Percentiles rank a stretch among this genome's conserved stretches.
phyloP scores from a whole-genome alignment of 2,888 invertebrate genomes.

The Himalopsyche kuldschensis region DNA sequence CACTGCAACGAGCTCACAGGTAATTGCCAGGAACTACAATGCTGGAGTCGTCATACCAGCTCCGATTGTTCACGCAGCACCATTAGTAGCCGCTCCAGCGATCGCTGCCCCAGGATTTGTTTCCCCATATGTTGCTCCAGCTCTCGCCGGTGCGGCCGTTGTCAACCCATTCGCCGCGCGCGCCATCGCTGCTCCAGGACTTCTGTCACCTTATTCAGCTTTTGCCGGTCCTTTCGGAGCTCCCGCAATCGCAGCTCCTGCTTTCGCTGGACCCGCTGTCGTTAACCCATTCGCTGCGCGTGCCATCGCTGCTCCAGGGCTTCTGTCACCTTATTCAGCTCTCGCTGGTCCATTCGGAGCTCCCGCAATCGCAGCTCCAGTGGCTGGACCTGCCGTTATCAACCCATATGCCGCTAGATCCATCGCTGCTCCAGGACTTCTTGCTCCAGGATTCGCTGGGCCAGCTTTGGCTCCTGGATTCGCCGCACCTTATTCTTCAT shows the following conservation, averaged over 20 bases:
- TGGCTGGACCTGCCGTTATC: not conserved
- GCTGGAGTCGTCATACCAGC: conserved; percentile 45
- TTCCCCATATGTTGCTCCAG: conserved; percentile 9
- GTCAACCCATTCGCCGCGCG: conserved; percentile 44
- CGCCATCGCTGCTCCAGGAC: conserved; percentile 39
- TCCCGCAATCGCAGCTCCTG: not conserved
- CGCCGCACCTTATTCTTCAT: conserved; percentile 7
- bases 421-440: not conserved
- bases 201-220: conserved; percentile 39
- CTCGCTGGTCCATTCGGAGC: conserved; percentile 16
- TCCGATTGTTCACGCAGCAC: conserved; percentile 11
- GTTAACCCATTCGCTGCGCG: conserved; percentile 43
- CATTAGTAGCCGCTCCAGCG: conserved; percentile 4
- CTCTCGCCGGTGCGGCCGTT: conserved; percentile 45
- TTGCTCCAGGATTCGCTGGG: not conserved
- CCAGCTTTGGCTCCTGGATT: not conserved
- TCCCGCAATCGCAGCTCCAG: not conserved
- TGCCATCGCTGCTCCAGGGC: conserved; percentile 39
- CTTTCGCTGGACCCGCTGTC: conserved; percentile 40
- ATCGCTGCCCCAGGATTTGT: not conserved
- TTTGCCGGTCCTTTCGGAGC: conserved; percentile 16
- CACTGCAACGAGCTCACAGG: conserved; percentile 59
- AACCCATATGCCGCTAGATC: not conserved
- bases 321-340: conserved; percentile 39
- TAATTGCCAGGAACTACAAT: conserved; percentile 57